These are phyloP conservation scores for Chrysemys picta DNA, from an alignment of 2,113 vertebrate genomes.

Conservation along the genomic window DNA sequence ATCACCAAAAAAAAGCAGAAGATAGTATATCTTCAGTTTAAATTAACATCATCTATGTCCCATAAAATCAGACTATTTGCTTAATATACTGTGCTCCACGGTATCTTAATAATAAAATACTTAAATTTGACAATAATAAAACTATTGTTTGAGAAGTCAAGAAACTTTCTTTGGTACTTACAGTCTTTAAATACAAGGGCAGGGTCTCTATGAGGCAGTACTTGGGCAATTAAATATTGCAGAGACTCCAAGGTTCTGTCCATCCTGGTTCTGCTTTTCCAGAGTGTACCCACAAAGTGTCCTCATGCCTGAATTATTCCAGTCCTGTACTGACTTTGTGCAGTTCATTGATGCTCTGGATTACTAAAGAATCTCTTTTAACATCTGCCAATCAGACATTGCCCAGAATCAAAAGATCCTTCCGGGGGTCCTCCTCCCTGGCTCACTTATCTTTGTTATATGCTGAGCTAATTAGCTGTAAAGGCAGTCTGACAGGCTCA, in stretches of 20 bases:
- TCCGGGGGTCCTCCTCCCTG: constrained; percentile 82
- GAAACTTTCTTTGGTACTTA: constrained; percentile 79
- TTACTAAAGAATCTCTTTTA: constrained; percentile 78
- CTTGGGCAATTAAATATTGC: constrained; percentile 75
- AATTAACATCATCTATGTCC: too few relatives aligned
- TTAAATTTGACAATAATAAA: constrained; percentile 51
- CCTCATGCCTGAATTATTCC: constrained; percentile 75
- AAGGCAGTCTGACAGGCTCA: constrained; percentile 75
- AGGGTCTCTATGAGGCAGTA: constrained; percentile 79
- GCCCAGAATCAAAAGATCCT: constrained; percentile 74
- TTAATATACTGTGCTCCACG: not conserved
- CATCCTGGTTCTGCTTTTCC: constrained; percentile 69
- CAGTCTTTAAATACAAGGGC: constrained; percentile 82
- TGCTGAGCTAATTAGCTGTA: constrained; percentile 85
- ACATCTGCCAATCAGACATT: constrained; percentile 80
- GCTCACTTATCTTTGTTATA: constrained; percentile 86
- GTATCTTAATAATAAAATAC: constrained; percentile 18
- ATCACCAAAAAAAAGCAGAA: too few relatives aligned
- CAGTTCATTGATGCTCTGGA: constrained; percentile 77
- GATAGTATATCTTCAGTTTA: not conserved
- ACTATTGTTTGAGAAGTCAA: constrained; percentile 22
- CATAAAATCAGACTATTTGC: not conserved
- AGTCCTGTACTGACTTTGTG: constrained; percentile 72
- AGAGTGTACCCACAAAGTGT: constrained; percentile 57
- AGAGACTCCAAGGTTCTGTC: constrained; percentile 79